These are phyloP conservation scores for Anas acuta DNA, from an alignment of 2,797 vertebrate species.

Conservation along the genomic window DNA sequence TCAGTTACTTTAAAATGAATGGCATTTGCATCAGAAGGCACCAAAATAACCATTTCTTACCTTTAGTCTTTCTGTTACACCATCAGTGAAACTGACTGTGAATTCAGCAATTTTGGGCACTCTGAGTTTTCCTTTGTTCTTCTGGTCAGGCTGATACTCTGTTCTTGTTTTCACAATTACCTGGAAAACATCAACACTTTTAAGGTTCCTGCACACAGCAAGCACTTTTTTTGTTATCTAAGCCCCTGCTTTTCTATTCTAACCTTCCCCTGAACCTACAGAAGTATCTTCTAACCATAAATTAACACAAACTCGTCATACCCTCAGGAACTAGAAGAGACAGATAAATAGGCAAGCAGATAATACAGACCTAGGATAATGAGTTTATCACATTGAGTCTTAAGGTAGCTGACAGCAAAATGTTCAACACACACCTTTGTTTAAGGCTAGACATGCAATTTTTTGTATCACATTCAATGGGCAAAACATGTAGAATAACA, in stretches of 20 bases:
- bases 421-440: neutral
- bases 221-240: neutral
- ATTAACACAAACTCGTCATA: neutral
- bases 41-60: slow-evolving; percentile 73
- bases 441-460: neutral
- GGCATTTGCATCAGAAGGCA: slow-evolving; percentile 30
- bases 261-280: neutral
- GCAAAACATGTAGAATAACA: neutral
- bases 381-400: neutral
- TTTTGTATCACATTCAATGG: neutral
- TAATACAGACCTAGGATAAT: neutral
- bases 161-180: slow-evolving; percentile 98
- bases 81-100: slow-evolving; percentile 95
- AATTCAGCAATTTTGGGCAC: slow-evolving; percentile 98
- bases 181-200: slow-evolving; percentile 74
- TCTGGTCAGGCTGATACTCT: slow-evolving; percentile 97
- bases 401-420: slow-evolving; percentile 25
- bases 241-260: neutral
- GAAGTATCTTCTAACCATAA: neutral
- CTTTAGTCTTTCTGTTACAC: slow-evolving; percentile 91
- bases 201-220: slow-evolving; percentile 2
- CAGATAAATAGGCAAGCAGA: neutral
- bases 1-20: slow-evolving; percentile 31
- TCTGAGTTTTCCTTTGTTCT: slow-evolving; percentile 92
- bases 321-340: neutral